Base-by-base conservation (phyloP, 2,113 vertebrate species). In the Ceyx cyanopectus region DNA sequence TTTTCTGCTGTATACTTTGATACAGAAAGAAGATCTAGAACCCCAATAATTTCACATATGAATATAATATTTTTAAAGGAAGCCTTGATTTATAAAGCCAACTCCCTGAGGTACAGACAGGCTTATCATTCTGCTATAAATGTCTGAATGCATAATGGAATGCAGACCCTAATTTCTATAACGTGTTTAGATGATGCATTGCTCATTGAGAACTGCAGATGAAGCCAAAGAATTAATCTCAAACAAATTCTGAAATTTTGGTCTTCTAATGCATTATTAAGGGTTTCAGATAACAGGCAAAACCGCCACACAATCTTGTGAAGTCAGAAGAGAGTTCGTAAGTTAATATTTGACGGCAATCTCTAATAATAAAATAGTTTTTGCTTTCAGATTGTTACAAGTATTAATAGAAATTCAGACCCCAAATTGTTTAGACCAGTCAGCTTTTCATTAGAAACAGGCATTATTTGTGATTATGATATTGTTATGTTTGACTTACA, bases 61-160 rank as follows among this genome's bases (percentile, higher is more conserved):
- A 95, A 68, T 82, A 8, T 95, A 95, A 89, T 97, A 85, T 92
- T 96, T 97, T 96, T 94, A 93, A n/a, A 95, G 62, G 82, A 90
- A 96, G 81, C 46, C 77, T 91, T 97, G 96, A 97, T 97, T 97
- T 98, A 96, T 96, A 97, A 97, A 93, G 95, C 87, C 63, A 97
- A 72, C 61, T 94, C 90, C 89, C 93, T 94, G 95, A 97, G 85
- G 88, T 96, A 60, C 88, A 97, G 96, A 93, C 78, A 97, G 95
- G 94, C 97, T 97, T 98, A 96, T 97, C 97, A 97, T 96, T 87
- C 85, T 97, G 89, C 91, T 97, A 94, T 97, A 97, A 97, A 97
- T 96, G 96, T 97, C 96, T 97, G 92, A 97, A 95, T 97, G 92
- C 93, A 95, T 97, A 97, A 97, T 97, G 93, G 94, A 97, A 95